These are phyloP conservation scores for Daboia siamensis DNA, from an alignment of 2,113 vertebrate genomes.

Conservation along the genomic window DNA sequence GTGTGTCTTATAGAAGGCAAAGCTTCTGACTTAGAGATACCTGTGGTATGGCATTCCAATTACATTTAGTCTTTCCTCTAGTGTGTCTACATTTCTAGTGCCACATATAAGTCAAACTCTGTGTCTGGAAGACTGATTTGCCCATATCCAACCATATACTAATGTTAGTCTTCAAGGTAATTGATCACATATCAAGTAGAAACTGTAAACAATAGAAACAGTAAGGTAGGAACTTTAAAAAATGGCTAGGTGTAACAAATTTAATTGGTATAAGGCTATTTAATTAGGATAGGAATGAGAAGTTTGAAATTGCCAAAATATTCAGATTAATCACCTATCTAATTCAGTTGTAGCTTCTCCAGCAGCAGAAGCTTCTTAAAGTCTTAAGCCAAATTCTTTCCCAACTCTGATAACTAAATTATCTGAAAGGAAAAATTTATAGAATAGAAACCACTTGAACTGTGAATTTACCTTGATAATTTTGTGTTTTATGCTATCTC, in stretches of 20 bases:
- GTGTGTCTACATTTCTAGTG: background rate
- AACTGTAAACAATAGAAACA: background rate
- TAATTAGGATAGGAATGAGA: background rate
- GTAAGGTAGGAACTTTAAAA: background rate
- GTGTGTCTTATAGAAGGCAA: slow-evolving; percentile 11
- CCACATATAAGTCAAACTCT: background rate
- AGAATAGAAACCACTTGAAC: background rate
- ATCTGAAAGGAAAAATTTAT: background rate
- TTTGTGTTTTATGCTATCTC: background rate
- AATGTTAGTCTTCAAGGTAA: background rate
- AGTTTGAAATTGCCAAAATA: background rate
- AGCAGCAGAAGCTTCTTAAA: background rate
- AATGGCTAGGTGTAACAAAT: background rate
- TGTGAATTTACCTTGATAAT: background rate
- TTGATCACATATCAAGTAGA: background rate
- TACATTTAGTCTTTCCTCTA: slow-evolving; percentile 29
- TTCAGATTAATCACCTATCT: background rate
- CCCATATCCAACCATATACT: background rate
- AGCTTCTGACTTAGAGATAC: slow-evolving; percentile 24
- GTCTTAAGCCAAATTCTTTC: background rate
- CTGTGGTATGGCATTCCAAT: slow-evolving; percentile 14
- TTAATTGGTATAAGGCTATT: background rate
- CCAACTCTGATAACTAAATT: background rate
- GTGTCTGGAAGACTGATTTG: background rate
- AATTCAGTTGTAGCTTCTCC: background rate